Base-by-base conservation (phyloP, 2,888 invertebrate genomes). In the Oscheius sp. region DNA sequence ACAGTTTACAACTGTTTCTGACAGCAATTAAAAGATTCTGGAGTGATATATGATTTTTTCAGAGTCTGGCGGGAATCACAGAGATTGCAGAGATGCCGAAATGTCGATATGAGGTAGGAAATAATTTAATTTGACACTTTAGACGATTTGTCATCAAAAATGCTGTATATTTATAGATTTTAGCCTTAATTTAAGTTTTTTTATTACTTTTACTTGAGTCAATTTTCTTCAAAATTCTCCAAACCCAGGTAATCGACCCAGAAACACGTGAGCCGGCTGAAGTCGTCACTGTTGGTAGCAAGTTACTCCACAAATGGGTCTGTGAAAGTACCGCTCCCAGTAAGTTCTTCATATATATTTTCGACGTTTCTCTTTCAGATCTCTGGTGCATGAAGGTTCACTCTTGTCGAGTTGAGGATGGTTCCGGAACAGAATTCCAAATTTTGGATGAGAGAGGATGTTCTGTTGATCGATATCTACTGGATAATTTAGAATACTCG, bases 341-440 rank as follows among this genome's bases (percentile, higher is more conserved):
- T 81, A 30, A 51, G 51, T 9, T 4, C 3, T n/a, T 63, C n/a
- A 6, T 14, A 2, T 30, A 12, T 6, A 47, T 49, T 3, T 28
- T 24, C n/a, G 22, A 22, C 1, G 36, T 8, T 20, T 33, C 26
- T 26, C 45, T 64, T 76, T 22, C 68, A 77, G 81, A 83, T 51
- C 70, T 85, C 5, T 85, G 83, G 82, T 85, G 85, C 50, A 86
- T 85, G 85, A 67, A 72, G n/a, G 84, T 85, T 1, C 83, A 85
- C 65, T 75, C 80, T 8, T 85, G 85, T 69, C 75, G 75, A n/a
- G 82, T 85, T 24, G 81, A 85, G 65, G 85, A 85, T 56, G 85
- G 82, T 17, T 73, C 74, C 3, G 82, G 81, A 20, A 81, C 80
- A 6, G 72, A 78, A 61, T 72, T 83, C 50, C 68, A 65, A 36